phyloP scores from a whole-genome alignment of 2,113 vertebrate species.

The human (Homo sapiens) region DNA sequence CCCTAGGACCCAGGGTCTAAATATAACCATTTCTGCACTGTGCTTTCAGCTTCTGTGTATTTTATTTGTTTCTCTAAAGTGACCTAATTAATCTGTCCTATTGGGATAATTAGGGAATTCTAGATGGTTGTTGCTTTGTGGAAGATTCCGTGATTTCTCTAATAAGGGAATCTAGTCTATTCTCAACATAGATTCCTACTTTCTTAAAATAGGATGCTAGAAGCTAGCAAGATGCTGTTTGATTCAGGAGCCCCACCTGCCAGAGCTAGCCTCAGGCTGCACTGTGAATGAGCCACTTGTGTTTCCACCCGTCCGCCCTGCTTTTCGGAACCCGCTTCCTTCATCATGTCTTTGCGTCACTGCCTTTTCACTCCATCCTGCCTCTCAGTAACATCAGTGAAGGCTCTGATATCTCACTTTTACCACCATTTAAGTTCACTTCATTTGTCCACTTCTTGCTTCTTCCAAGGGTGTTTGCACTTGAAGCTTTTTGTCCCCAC shows the following conservation, averaged over 20 bases:
- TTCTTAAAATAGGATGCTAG: slow-evolving; percentile 15
- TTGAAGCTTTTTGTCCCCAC: neutral
- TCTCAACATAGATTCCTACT: neutral
- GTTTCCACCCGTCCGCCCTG: neutral
- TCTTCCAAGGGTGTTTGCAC: neutral
- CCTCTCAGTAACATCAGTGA: neutral
- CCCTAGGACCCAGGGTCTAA: neutral
- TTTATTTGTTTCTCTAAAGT: slow-evolving; percentile 43
- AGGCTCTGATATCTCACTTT: neutral
- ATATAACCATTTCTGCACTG: neutral
- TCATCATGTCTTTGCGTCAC: neutral
- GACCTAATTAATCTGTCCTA: neutral
- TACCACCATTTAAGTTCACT: neutral
- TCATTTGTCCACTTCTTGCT: neutral
- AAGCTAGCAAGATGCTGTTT: neutral
- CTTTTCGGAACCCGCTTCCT: neutral
- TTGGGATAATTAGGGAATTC: slow-evolving; percentile 16
- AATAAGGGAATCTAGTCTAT: slow-evolving; percentile 21
- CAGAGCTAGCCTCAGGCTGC: neutral
- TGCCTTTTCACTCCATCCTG: neutral
- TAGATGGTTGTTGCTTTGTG: neutral
- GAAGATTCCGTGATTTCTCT: slow-evolving; percentile 49
- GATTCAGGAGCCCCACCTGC: neutral
- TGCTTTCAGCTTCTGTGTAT: neutral
- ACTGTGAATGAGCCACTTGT: neutral